Base-by-base conservation (phyloP, 2,888 invertebrate genomes). In the Hemithea aestivaria region DNA sequence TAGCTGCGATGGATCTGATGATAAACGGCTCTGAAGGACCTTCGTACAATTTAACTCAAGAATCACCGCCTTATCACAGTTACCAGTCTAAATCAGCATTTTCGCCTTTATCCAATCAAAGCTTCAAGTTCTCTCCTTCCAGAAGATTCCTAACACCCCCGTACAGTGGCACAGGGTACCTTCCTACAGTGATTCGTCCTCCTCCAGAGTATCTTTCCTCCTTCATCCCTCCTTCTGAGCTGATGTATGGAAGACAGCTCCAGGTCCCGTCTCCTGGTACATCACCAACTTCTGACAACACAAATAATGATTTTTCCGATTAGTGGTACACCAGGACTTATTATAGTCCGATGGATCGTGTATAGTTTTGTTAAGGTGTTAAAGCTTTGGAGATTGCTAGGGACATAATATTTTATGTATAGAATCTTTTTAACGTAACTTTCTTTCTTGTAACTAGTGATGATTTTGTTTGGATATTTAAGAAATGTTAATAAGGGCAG, bases 1-100 rank as follows among this genome's bases (percentile, higher is more conserved):
- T 97, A 0, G 94, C 96, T 55, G 96, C 97, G 0, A 97, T 98
- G 91, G 97, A 98, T 67, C 91, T 94, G 66, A 92, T 98, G 89
- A 90, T 95, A 7, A 92, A 92, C 47, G 92, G 92, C 1, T 88
- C 72, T 0, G 82, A 79, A n/a, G n/a, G n/a, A 7, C 55, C 80
- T 59, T 46, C 81, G 55, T 84, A 82, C 55, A 76, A 70, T 33
- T 52, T 85, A 25, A 78, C 75, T 0, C 85, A 85, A 8, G 85
- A 83, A 43, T 83, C 82, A 0, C 80, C 82, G 1, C 85, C 87
- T 0, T 87, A 87, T 27, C 77, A 84, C 36, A 75, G 56, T 43
- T 88, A 89, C 35, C 89, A 89, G 46, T 89, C 90, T 0, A 90
- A 91, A 38, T 94, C 94, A 0, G 95, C 95, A 5, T 95, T 95